Evolutionary conservation across 1,140 invertebrate genomes (phyloP), one percentile per base, ranked within the genome.

Genomic region (Zaprionus tsacasi): DNA sequence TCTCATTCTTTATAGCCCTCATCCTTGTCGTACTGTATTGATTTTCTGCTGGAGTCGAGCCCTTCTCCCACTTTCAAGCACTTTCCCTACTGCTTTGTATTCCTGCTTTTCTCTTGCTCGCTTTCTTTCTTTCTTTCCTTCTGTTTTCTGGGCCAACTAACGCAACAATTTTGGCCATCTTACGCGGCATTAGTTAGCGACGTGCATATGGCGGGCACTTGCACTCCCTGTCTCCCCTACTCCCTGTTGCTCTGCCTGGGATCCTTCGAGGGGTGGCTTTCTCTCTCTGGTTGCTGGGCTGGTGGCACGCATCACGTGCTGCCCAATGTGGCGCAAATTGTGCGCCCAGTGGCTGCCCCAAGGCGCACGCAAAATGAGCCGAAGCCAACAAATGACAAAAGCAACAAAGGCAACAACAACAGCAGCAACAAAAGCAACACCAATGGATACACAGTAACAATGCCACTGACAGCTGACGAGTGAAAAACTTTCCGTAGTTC

Each of bases 321-420:
- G 85, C 75, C 71, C 68, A 88, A 88, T 88, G 85, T 88, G 74
- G 61, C 75, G 78, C 60, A 82, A 89, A 88, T 64, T 69, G 73
- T 78, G 56, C 58, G 60, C 35, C 40, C 63, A 56, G 65, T 73
- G 70, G 33, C 57, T 50, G 36, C 25, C 38, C n/a, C 40, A 57
- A 52, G 55, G 45, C 76, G 52, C 52, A 70, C 75, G 15, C 67
- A 72, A 78, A 81, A 72, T 76, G 63, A 74, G 74, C 72, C 73
- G 85, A 81, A 88, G 74, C 73, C 71, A 69, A 75, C 59, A 66
- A 78, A 75, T 71, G 69, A 76, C 75, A 57, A 69, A 55, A 68
- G 56, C 64, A 70, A 50, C 48, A 54, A 21, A 48, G 36, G 48
- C 48, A 12, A 17, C 3, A 12, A 17, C 43, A 45, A 17, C 6